Evolutionary conservation across 2,113 vertebrate species (phyloP).

Genomic region (Dolichallabes microphthalmus): DNA sequence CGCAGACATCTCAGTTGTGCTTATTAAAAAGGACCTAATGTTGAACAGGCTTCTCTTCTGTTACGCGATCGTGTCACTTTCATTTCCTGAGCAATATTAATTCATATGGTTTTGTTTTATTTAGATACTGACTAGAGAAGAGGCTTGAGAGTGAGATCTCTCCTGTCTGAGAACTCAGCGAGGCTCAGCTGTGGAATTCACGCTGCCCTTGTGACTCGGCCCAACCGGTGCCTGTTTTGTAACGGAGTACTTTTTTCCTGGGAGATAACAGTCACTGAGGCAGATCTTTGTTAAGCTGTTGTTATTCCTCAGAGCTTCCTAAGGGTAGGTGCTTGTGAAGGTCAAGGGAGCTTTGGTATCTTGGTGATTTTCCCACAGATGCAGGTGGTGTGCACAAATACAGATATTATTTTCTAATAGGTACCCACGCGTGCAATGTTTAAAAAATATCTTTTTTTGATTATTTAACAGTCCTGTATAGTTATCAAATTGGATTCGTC

Average conservation of each 20-base stretch:
- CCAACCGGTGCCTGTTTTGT: slow-evolving; percentile 55
- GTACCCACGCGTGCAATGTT: not conserved
- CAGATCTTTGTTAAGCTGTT: slow-evolving; percentile 23
- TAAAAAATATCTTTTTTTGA: too few relatives aligned
- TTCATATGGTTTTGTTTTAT: slow-evolving; percentile 50
- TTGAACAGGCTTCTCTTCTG: slow-evolving; percentile 18
- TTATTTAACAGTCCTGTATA: not conserved
- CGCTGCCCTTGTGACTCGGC: slow-evolving; percentile 47
- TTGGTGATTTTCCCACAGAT: slow-evolving; percentile 36
- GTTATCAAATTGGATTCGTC: not conserved
- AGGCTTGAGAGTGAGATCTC: slow-evolving; percentile 32
- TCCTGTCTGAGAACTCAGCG: slow-evolving; percentile 49
- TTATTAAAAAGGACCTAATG: slow-evolving; percentile 42
- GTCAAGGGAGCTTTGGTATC: slow-evolving; percentile 14
- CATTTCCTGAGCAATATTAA: slow-evolving; percentile 52
- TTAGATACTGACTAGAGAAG: slow-evolving; percentile 46
- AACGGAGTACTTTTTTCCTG: slow-evolving; percentile 57
- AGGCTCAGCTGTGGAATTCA: slow-evolving; percentile 50
- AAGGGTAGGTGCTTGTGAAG: slow-evolving; percentile 19
- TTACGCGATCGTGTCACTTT: slow-evolving; percentile 40
- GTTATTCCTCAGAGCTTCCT: slow-evolving; percentile 22
- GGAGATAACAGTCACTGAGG: slow-evolving; percentile 2
- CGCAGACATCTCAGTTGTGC: slow-evolving; percentile 9
- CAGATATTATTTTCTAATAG: not conserved
- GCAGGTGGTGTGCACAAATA: slow-evolving; percentile 20